Conservation (phyloP, 1,140 invertebrate genomes). For the Drosophila setifemur region DNA sequence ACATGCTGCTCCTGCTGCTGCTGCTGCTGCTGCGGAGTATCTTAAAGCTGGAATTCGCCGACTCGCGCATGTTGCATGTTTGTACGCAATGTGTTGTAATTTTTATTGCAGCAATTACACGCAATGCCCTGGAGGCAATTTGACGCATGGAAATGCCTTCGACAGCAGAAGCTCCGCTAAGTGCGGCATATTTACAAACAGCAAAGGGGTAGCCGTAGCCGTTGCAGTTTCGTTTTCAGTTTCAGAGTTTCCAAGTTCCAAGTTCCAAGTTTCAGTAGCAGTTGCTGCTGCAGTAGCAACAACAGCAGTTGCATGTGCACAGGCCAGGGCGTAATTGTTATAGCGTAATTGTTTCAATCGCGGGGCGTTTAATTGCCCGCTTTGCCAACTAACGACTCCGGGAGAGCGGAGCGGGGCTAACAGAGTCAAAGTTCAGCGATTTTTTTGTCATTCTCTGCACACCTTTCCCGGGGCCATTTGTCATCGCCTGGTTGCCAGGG, state of each 20-base stretch:
- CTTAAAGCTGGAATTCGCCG: conserved; percentile 18
- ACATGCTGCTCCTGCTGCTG: conserved; percentile 11
- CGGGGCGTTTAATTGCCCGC: conserved; percentile 74
- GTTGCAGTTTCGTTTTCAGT: not conserved
- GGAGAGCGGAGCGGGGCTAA: not conserved
- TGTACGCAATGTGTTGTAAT: conserved; percentile 78
- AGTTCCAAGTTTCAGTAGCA: not conserved
- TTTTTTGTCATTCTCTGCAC: conserved; percentile 45
- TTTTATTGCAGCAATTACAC: conserved; percentile 79
- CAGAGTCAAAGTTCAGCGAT: conserved; percentile 69
- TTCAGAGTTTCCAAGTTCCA: no score
- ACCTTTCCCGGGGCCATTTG: conserved; percentile 59
- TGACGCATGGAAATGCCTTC: conserved; percentile 78
- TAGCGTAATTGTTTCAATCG: conserved; percentile 78
- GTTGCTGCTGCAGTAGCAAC: not conserved
- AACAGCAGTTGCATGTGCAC: conserved; percentile 59
- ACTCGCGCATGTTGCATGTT: conserved; percentile 62
- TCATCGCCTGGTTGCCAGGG: conserved; percentile 33
- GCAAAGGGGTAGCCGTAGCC: conserved; percentile 4
- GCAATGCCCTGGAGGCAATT: conserved; percentile 75
- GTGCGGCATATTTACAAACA: conserved; percentile 68
- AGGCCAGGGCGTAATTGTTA: conserved; percentile 69
- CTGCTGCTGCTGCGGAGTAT: not conserved
- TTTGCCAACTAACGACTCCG: conserved; percentile 47
- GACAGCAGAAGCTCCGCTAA: conserved; percentile 57